Percentiles rank a stretch among this genome's conserved stretches.
phyloP scores from a whole-genome alignment of 2,113 vertebrate species.

The Butorides virescens region DNA sequence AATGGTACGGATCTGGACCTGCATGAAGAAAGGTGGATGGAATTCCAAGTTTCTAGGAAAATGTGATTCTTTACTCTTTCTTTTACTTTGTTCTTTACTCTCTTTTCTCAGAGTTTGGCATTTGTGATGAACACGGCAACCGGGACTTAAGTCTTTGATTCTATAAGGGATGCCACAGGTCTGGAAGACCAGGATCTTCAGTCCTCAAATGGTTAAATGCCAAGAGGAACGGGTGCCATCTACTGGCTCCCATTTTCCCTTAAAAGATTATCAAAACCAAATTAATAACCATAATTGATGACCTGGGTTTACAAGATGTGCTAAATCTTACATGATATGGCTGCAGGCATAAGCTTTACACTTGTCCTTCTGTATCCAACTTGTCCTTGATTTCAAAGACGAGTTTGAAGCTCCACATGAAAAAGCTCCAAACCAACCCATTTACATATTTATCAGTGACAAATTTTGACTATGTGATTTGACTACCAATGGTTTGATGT shows the following conservation, averaged over 20 bases:
- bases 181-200: not conserved
- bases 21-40: not conserved
- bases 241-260: not conserved
- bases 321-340: not conserved
- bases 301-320: not conserved
- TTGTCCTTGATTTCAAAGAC: not conserved
- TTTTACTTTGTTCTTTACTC: not conserved
- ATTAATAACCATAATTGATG: not conserved
- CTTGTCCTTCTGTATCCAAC: not conserved
- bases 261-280: not conserved
- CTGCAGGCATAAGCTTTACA: not conserved
- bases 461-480: not conserved
- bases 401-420: not conserved
- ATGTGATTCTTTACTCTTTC: not conserved
- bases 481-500: not conserved
- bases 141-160: not conserved
- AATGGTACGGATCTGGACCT: not conserved
- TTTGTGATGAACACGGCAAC: not conserved
- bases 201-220: not conserved
- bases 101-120: not conserved
- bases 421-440: not conserved
- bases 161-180: fast-evolving
- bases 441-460: not conserved
- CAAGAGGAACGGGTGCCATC: not conserved
- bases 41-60: not conserved